Evolutionary conservation across 1,140 invertebrate genomes (phyloP).

Genomic region (Diprion similis): DNA sequence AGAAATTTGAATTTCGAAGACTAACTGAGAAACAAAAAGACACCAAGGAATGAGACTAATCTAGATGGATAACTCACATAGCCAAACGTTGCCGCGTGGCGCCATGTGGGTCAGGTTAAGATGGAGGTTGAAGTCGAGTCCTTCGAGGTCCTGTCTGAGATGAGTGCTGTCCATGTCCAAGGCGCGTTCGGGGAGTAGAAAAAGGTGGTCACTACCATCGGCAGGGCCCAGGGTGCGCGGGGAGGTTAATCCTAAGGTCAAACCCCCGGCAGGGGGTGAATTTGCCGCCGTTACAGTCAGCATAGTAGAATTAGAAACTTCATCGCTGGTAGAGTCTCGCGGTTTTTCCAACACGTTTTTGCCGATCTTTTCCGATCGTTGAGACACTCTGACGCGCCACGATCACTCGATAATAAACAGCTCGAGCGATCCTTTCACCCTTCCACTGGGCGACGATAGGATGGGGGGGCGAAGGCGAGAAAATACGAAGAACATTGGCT

Average conservation of each 20-base stretch:
- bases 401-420: conserved; percentile 19
- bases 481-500: too few species aligned
- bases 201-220: conserved; percentile 67
- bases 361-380: conserved; percentile 8
- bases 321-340: conserved; percentile 38
- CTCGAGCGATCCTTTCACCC: conserved; percentile 14
- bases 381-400: background rate
- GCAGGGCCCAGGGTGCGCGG: conserved; percentile 56
- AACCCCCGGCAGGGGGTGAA: conserved; percentile 53
- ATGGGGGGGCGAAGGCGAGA: too few species aligned
- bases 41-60: too few species aligned
- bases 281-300: too few species aligned
- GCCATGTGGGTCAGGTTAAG: conserved; percentile 63
- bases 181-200: conserved; percentile 67
- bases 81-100: conserved; percentile 68
- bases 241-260: conserved; percentile 47
- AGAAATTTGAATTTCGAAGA: too few species aligned
- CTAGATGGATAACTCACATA: conserved; percentile 61
- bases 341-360: background rate
- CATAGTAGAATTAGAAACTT: too few species aligned
- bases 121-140: conserved; percentile 67
- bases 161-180: conserved; percentile 67
- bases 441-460: too few species aligned
- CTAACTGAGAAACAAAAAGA: too few species aligned
- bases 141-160: conserved; percentile 65